Base-by-base conservation (phyloP, 2,888 invertebrate species). In the Ectropis crepuscularia region DNA sequence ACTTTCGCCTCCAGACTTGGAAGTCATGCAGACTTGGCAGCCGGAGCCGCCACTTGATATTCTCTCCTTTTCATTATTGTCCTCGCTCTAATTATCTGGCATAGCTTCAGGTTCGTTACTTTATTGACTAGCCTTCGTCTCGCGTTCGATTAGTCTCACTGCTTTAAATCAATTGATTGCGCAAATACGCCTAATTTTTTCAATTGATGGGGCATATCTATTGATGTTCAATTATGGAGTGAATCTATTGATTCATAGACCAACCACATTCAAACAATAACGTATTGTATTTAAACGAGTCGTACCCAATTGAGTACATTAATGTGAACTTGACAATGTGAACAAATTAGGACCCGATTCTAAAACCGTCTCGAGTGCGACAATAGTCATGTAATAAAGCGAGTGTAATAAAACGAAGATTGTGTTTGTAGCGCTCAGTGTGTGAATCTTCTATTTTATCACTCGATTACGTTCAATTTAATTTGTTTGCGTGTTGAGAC, bases 381-480 rank as follows among this genome's bases (percentile, higher is more conserved):
- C 46, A 63, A 55, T 53, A 59, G 58, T 49, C 63, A 45, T 49
- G 54, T 51, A 59, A 59, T 50, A 66, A 63, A 62, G 46, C 43
- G 51, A 60, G 46, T 46, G 51, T 59, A 63, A 61, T 65, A 63
- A 65, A 67, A 57, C 62, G 46, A 45, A 53, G 57, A 65, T 65
- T 64, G 48, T 57, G 51, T 60, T 60, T 61, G 42, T 46, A 49
- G 54, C 63, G 65, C 61, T 62, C 57, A 49, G 53, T 59, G 55
- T 61, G 59, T 63, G 63, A 68, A 53, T 62, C 63, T 57, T 63
- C 67, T 65, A 63, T 69, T 63, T 69, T 71, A 73, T 71, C 70
- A 71, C 70, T 69, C 68, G 71, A 74, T 76, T 74, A 75, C 72
- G 72, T 73, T 64, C 71, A 75, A 76, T 79, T 75, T 75, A 68